These are phyloP conservation scores for Diploptera punctata DNA, from an alignment of 2,888 invertebrate genomes.

Conservation along the genomic window DNA sequence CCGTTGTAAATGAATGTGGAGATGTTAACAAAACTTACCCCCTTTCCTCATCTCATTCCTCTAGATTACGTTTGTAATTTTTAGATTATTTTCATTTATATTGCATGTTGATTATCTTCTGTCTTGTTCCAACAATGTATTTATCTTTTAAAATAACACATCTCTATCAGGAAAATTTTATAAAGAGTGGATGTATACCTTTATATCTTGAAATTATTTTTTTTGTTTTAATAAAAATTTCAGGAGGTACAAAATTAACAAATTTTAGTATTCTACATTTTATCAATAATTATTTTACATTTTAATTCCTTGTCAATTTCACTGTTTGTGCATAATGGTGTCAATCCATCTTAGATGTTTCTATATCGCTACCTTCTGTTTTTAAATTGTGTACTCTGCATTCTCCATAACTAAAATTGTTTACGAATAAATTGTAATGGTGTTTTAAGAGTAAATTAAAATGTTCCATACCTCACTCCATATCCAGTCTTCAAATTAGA, in stretches of 20 bases:
- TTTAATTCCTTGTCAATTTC: neutral
- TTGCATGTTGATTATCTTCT: conserved; percentile 7
- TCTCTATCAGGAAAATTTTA: no score
- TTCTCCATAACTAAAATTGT: neutral
- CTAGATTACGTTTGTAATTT: neutral
- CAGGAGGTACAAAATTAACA: no score
- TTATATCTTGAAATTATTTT: no score
- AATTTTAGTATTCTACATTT: neutral
- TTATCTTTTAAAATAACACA: neutral
- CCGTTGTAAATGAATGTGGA: conserved; percentile 16
- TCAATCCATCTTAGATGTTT: neutral
- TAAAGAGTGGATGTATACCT: no score
- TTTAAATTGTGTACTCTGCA: neutral
- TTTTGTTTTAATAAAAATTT: no score
- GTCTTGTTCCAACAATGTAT: conserved; percentile 1
- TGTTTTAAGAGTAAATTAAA: no score
- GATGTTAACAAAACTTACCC: conserved; percentile 10
- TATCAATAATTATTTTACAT: neutral
- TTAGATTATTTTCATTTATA: conserved; percentile 12
- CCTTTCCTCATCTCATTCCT: conserved; percentile 30
- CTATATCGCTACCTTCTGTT: conserved; percentile 1
- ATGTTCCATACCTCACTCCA: no score
- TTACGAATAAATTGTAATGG: no score
- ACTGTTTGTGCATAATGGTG: neutral
- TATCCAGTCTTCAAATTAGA: no score